Evolutionary conservation across 1,140 invertebrate genomes (phyloP), one percentile per base, ranked within the genome.

Genomic region (Drosophila pectinifera): DNA sequence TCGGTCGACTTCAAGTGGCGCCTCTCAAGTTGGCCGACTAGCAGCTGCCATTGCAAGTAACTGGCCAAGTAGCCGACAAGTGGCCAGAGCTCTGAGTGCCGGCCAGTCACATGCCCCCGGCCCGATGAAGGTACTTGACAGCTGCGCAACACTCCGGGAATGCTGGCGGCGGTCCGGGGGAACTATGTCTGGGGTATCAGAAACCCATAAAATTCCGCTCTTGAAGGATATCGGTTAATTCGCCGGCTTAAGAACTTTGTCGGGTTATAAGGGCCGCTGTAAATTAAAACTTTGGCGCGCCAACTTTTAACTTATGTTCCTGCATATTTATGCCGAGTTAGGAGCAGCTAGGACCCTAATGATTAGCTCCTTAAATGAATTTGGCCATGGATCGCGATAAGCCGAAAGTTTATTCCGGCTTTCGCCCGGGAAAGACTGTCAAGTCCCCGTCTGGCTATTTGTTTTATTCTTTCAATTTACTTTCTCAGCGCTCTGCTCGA

Each of bases 381-480:
- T 68, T 43, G 36, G 22, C 57, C n/a, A 46, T 46, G 67, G 73
- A 75, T 75, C 46, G 78, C 49, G 53, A 70, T 78, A 65, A 78
- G 64, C 31, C 8, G n/a, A 69, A 67, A 67, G 46, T 73, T 84
- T 46, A 18, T 49, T 28, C n/a, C n/a, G n/a, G n/a, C n/a, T n/a
- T n/a, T n/a, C n/a, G n/a, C n/a, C n/a, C n/a, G n/a, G n/a, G n/a
- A n/a, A n/a, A n/a, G n/a, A n/a, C 28, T 16, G 34, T 46, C 49
- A 61, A 61, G 57, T 64, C 54, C 20, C 62, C 48, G 58, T 41
- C 49, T 48, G 59, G 59, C 54, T 75, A 67, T 76, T 86, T 67
- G 73, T 41, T 81, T 63, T 86, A 86, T 80, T 78, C 57, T 67
- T 78, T 78, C 59, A 81, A 63, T 73, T 78, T 65, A 39, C 70